Evolutionary conservation across 2,888 invertebrate species (phyloP), one percentile per base, ranked within the genome.

Genomic region (Xestoiulus laeticollis): DNA sequence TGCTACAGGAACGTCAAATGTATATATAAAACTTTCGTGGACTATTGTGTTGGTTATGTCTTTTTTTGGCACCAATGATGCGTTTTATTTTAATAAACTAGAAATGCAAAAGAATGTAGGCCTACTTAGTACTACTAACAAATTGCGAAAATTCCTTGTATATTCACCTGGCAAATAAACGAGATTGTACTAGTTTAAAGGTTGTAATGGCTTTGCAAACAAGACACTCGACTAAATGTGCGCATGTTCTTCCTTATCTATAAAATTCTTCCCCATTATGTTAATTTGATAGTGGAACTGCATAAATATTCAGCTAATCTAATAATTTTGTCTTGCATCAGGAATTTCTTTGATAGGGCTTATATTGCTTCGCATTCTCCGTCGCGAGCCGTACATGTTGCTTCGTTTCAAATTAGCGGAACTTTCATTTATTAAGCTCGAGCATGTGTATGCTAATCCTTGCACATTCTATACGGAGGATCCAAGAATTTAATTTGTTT

Each of bases 261-360:
- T 0, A 78, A 78, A 30, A 30, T 78, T 78, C 78, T 26, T 78
- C 78, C n/a, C 78, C 78, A 30, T 78, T 78, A 78, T 78, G 78
- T 78, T 78, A 78, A 78, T 78, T 30, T 78, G 78, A 78, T 78
- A 78, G 30, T 78, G 30, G 30, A 78, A 78, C 78, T 78, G 78
- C 30, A 78, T 78, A 78, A 78, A 78, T 78, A 78, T 78, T 30
- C 78, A 30, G 30, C 78, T 78, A 30, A 78, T 78, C 78, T 30
- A 30, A 78, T 78, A 78, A 78, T 78, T 78, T 78, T 26, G 78
- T 26, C 78, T 78, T 30, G 78, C 78, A 78, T 78, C 78, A 78
- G 78, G 78, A 78, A 78, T 78, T 78, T 30, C 78, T 78, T 78
- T 78, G 30, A 22, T 14, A 30, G 30, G 22, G 22, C 68, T 68